Conservation (phyloP, 2,888 invertebrate species). For the Salticus scenicus region DNA sequence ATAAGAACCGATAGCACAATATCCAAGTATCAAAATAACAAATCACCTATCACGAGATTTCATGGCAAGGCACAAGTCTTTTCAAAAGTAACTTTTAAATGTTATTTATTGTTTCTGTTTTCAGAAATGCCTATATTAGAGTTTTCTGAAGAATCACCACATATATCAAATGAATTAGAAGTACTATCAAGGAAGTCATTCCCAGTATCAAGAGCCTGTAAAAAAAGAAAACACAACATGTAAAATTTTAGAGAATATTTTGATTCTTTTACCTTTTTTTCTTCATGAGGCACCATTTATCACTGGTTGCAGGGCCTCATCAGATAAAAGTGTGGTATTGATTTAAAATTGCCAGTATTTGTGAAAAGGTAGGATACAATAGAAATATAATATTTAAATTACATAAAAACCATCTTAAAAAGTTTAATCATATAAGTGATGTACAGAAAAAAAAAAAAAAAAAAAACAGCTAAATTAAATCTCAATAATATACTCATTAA, state of each 20-base stretch:
- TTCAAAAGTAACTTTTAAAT: slow-evolving; percentile 15
- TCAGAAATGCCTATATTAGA: slow-evolving; percentile 31
- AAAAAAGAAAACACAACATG: neutral
- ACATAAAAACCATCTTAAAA: too few relatives aligned
- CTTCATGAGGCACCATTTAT: too few relatives aligned
- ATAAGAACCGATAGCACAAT: neutral
- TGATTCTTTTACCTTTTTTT: too few relatives aligned
- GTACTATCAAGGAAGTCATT: slow-evolving; percentile 47
- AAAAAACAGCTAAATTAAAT: too few relatives aligned
- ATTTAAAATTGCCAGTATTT: too few relatives aligned
- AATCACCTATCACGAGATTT: slow-evolving; percentile 54
- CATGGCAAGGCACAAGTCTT: slow-evolving; percentile 62
- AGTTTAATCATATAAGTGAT: too few relatives aligned
- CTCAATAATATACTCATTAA: too few relatives aligned
- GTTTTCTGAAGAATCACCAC: slow-evolving; percentile 40
- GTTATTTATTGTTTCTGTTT: slow-evolving; percentile 23
- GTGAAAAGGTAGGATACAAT: too few relatives aligned
- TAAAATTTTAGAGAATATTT: neutral
- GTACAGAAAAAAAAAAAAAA: too few relatives aligned
- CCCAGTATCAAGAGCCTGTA: slow-evolving; percentile 49
- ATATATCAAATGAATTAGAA: slow-evolving; percentile 41
- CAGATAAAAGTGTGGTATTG: too few relatives aligned
- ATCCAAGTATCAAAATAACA: slow-evolving; percentile 45
- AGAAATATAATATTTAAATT: too few relatives aligned
- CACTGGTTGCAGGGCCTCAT: too few relatives aligned